A percentile compares a stretch with the other conserved stretches of the same genome.
Evolutionary conservation across 2,888 invertebrate species (phyloP).

Genomic region (Caenorhabditis angaria): DNA sequence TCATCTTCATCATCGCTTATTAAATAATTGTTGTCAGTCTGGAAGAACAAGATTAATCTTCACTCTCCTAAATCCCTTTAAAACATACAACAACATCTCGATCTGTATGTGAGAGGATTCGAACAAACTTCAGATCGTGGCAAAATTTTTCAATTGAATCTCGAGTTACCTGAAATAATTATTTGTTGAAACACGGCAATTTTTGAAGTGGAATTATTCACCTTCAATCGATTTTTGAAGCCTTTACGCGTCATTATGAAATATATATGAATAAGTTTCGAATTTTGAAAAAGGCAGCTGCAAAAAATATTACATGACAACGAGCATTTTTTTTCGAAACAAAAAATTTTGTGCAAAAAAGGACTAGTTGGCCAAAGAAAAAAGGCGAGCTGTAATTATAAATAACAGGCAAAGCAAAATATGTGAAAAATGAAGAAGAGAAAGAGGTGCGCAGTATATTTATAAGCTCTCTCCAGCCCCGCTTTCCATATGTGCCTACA

Average conservation of each 20-base stretch:
- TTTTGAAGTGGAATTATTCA: background rate
- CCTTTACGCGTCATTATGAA: conserved; percentile 27
- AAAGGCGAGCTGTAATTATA: background rate
- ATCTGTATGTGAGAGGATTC: conserved; percentile 24
- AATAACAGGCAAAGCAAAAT: background rate
- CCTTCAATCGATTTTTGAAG: conserved; percentile 38
- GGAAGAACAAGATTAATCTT: background rate
- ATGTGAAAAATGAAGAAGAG: background rate
- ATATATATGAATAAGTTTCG: background rate
- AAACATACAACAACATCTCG: conserved; percentile 15
- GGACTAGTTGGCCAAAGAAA: background rate
- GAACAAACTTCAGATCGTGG: conserved; percentile 36
- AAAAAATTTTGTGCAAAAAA: background rate
- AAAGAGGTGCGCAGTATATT: background rate
- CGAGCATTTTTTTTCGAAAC: background rate
- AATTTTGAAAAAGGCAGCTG: background rate
- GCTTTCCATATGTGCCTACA: conserved; percentile 27
- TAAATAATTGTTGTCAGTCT: background rate
- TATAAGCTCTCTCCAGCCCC: conserved; percentile 8
- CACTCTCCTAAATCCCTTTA: background rate
- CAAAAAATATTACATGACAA: background rate
- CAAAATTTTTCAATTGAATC: conserved; percentile 41
- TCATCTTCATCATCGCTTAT: background rate
- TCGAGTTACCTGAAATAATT: conserved; percentile 26
- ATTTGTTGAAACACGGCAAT: background rate